Evolutionary conservation across 2,888 invertebrate species (phyloP).

Genomic region (Epistrophe eligans): DNA sequence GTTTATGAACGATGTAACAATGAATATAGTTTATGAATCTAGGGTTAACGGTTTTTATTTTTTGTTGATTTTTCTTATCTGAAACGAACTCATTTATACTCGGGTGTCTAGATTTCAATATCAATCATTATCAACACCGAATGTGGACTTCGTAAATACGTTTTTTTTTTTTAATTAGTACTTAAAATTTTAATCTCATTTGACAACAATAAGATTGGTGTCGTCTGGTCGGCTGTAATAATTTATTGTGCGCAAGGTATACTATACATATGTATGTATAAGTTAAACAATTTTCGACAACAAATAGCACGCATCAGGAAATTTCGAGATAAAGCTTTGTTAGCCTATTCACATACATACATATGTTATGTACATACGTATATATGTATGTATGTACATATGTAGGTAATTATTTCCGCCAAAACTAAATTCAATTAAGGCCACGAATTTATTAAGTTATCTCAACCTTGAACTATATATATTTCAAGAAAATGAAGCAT

Average conservation of each 20-base stretch:
- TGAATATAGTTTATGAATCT: no score
- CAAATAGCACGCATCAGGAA: background rate
- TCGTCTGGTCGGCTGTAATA: background rate
- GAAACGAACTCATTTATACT: background rate
- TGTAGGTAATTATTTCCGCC: background rate
- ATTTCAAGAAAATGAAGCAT: background rate
- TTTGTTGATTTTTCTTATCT: background rate
- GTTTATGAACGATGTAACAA: no score
- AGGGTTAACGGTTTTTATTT: no score
- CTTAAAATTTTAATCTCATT: background rate
- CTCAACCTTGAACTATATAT: constrained; percentile 17
- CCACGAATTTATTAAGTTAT: background rate
- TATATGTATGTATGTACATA: no score
- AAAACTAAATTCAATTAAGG: background rate
- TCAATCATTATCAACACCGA: background rate
- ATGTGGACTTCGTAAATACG: background rate
- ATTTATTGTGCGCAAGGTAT: background rate
- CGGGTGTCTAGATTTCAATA: background rate
- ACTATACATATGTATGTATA: background rate
- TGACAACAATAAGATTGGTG: background rate
- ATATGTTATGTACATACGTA: no score
- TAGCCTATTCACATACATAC: background rate
- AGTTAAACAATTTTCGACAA: background rate
- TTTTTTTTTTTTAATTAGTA: background rate
- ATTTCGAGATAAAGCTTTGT: background rate